phyloP scores from a whole-genome alignment of 2,113 vertebrate genomes.

The Macrotus californicus region DNA sequence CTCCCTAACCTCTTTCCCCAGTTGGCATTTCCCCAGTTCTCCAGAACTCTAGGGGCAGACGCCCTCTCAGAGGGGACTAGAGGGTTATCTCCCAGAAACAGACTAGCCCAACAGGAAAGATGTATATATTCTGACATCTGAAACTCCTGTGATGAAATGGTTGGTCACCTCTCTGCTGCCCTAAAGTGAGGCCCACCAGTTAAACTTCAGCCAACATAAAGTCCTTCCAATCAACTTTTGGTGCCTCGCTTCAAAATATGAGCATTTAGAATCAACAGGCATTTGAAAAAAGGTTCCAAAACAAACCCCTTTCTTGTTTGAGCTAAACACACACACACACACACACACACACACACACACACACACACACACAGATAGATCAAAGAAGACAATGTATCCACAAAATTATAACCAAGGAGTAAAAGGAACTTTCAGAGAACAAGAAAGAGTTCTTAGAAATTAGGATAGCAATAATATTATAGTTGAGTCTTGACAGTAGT shows the following conservation, averaged over 20 bases:
- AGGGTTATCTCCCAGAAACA: neutral
- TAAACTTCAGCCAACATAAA: neutral
- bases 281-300: neutral
- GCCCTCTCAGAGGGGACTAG: neutral
- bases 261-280: neutral
- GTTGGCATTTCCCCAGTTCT: too few species aligned
- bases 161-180: neutral
- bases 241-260: neutral
- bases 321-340: neutral
- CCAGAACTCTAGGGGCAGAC: neutral
- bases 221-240: neutral
- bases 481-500: neutral
- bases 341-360: neutral
- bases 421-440: neutral
- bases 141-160: neutral
- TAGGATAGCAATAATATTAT: too few species aligned
- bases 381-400: neutral
- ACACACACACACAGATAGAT: neutral
- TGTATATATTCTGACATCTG: neutral
- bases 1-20: neutral
- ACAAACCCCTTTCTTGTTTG: neutral
- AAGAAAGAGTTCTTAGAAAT: neutral
- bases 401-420: neutral
- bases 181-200: neutral
- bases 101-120: neutral